Base-by-base conservation (phyloP, 1,140 invertebrate species). In the Zaprionus tsacasi region DNA sequence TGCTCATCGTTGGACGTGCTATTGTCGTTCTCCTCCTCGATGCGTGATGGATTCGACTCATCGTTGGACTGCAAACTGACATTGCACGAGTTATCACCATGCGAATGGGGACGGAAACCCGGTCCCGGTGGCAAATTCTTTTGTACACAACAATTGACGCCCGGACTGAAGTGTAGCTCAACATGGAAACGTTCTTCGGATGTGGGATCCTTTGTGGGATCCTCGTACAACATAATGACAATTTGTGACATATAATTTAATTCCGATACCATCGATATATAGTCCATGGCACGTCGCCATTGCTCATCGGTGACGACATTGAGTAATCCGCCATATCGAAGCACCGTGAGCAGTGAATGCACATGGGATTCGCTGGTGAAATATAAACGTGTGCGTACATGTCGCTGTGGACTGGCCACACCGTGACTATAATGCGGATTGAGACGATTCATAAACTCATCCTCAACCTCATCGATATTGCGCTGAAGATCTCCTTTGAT, bases 351-450 rank as follows among this genome's bases (percentile, higher is more conserved):
- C 61, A 99, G 93, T 6, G 99, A 99, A 93, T 99, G 99, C 67
- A 99, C 98, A 93, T 99, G 99, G 92, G 98, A 99, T 94, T 99
- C 99, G 93, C 98, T 99, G 5, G 99, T 99, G 92, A 99, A 99
- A 93, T 99, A 99, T 4, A 99, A 94, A 12, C 99, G 95, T 1
- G 99, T 99, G 35, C 99, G 94, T 5, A 99, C 99, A 94, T 99
- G 99, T 56, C 99, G 94, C 56, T 99, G 98, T 55, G 99, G 99
- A 92, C 98, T 99, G 54, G 98, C 98, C 55, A 99, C 99, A 55
- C 99, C 99, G 93, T 99, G 98, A 7, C 98, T 99, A 94, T 99
- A 99, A 81, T 96, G 96, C 36, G 99, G 99, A 94, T 99, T 99
- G 6, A 99, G 93, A 78, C 99, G 94, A 91, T 99, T 99, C 15